Evolutionary conservation across 1,140 invertebrate species (phyloP), one percentile per base, ranked within the genome.

Genomic region (Triops longicaudatus): DNA sequence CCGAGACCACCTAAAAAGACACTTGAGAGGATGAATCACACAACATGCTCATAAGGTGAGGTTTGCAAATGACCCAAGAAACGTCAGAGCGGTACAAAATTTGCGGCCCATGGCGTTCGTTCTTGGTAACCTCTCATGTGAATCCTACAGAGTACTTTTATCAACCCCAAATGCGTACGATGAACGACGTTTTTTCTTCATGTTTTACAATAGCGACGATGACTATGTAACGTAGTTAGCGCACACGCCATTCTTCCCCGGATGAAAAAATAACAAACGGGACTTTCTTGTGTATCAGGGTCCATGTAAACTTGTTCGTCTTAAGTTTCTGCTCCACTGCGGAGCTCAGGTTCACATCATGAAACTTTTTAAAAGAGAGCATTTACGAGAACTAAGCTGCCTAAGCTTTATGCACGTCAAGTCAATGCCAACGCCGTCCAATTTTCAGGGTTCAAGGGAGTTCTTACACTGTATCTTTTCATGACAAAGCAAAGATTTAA

Each of bases 281-380:
- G 50, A 63, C 50, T 63, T 63, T 22, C 17, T 22, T 4, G 2
- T 4, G 31, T 37, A 37, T 4, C 31, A 10, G 17, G 17, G 50
- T 63, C 50, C 7, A 22, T 63, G 5, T 22, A 7, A 63, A n/a
- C 22, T 63, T 63, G 22, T 22, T 10, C 50, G 22, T 22, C 22
- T 63, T 22, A 63, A 63, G 50, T 63, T 63, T 63, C 50, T 63
- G 50, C 14, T n/a, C 50, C 50, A 63, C 14, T 63, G 50, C 50
- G 50, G 50, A 63, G 14, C 50, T 22, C 7, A 63, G 31, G 14
- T 63, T 63, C 50, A 63, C 50, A 63, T 63, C 50, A 22, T 63
- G 50, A 63, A 63, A 22, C 50, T 14, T n/a, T 22, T 37, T 37
- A 37, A 37, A 37, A 63, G 22, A 14, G 22, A 17, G 22, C 50